Evolutionary conservation across 2,888 invertebrate genomes (phyloP).

Genomic region (Oscheius sp.): DNA sequence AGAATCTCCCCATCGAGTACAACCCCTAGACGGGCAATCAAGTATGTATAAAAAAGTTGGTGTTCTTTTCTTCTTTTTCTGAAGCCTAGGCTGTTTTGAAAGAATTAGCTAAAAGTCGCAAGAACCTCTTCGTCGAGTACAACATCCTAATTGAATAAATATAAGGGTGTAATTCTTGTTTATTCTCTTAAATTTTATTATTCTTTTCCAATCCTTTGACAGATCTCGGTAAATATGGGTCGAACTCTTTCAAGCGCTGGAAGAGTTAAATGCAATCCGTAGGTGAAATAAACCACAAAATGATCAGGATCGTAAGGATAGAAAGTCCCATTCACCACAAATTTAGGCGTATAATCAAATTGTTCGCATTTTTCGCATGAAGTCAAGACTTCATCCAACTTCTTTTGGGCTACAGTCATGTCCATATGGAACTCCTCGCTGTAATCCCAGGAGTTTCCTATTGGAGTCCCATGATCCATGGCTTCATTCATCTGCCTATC

Average conservation of each 20-base stretch:
- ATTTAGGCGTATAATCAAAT: not conserved
- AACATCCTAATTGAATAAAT: too few species aligned
- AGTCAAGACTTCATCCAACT: not conserved
- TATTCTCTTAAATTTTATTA: too few species aligned
- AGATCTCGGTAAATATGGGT: not conserved
- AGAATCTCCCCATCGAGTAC: constrained; percentile 36
- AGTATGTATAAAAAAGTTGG: not conserved
- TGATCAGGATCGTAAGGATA: not conserved
- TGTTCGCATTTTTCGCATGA: not conserved
- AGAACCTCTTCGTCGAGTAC: too few species aligned
- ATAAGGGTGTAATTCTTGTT: too few species aligned
- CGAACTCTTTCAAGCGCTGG: not conserved
- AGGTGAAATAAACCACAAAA: not conserved
- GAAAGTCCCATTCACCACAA: not conserved
- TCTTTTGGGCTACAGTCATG: not conserved
- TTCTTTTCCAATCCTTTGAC: too few species aligned
- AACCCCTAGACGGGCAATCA: too few species aligned
- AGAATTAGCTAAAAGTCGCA: too few species aligned
- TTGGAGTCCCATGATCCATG: not conserved
- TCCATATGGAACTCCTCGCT: not conserved
- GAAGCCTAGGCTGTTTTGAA: too few species aligned
- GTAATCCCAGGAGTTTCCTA: not conserved
- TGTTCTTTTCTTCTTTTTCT: not conserved
- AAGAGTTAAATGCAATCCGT: not conserved
- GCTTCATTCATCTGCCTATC: not conserved